These are phyloP conservation scores for Corythucha ciliata DNA, from an alignment of 2,888 invertebrate species.

Conservation along the genomic window DNA sequence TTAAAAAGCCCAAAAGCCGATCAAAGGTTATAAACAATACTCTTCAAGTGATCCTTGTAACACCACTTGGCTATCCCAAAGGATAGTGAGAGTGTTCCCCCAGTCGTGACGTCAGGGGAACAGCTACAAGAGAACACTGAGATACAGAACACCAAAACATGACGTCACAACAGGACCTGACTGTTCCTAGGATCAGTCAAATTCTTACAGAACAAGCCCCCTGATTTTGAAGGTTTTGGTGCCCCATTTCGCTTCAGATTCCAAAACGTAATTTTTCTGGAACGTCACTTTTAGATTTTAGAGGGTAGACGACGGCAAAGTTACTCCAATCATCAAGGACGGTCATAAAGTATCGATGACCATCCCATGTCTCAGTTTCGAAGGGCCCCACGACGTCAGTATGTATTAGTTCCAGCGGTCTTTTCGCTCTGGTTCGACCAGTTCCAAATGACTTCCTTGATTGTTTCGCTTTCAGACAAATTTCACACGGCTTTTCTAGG, in stretches of 20 bases:
- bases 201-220: too few species aligned
- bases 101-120: too few species aligned
- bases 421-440: not conserved
- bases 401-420: slow-evolving; percentile 11
- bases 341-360: slow-evolving; percentile 2
- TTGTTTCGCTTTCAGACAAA: slow-evolving; percentile 11
- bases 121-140: too few species aligned
- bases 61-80: too few species aligned
- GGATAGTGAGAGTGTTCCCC: too few species aligned
- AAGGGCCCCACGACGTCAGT: slow-evolving; percentile 10
- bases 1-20: too few species aligned
- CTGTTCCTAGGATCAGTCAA: too few species aligned
- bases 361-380: slow-evolving; percentile 7
- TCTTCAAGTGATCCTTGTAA: too few species aligned
- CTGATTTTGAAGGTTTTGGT: not conserved
- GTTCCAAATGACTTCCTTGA: slow-evolving; percentile 1
- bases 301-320: slow-evolving; percentile 2
- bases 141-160: too few species aligned
- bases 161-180: too few species aligned
- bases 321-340: slow-evolving; percentile 6
- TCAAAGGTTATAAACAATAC: too few species aligned
- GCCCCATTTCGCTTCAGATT: slow-evolving; percentile 14
- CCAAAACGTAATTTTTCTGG: not conserved
- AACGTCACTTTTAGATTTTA: slow-evolving; percentile 3
- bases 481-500: slow-evolving; percentile 5